phyloP scores from a whole-genome alignment of 2,888 invertebrate genomes.

The Amiota minor region DNA sequence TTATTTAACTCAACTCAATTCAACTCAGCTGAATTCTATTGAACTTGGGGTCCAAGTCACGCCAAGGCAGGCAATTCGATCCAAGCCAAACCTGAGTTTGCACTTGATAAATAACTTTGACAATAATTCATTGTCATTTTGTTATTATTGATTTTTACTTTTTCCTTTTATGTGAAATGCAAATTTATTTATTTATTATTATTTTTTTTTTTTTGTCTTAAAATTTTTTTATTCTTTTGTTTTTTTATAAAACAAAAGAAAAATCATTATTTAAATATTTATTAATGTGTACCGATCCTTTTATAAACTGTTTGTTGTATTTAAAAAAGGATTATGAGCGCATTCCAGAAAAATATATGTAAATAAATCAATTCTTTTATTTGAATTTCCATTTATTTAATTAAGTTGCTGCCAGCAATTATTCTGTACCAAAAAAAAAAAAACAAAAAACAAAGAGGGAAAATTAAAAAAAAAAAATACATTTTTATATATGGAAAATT shows the following conservation, averaged over 20 bases:
- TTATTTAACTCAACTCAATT: too few relatives aligned
- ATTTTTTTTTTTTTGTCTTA: not conserved
- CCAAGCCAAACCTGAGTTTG: slow-evolving; percentile 12
- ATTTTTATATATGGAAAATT: not conserved
- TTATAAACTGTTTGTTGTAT: not conserved
- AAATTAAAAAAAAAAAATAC: not conserved
- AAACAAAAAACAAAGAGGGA: too few relatives aligned
- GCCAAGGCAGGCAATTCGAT: too few relatives aligned
- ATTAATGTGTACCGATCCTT: not conserved
- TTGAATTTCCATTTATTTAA: not conserved
- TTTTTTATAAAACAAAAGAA: not conserved
- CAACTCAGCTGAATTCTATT: too few relatives aligned
- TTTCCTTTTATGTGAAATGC: not conserved
- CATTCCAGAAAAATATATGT: not conserved
- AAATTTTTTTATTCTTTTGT: not conserved
- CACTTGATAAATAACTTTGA: slow-evolving; percentile 11
- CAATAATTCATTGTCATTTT: slow-evolving; percentile 13
- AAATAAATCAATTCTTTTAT: not conserved
- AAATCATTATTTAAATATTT: not conserved
- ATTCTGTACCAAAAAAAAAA: not conserved
- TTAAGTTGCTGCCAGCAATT: not conserved
- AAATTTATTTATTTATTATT: slow-evolving; percentile 2
- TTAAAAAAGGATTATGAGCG: not conserved
- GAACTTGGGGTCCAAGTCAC: too few relatives aligned
- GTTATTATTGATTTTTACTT: not conserved